Evolutionary conservation across 2,797 vertebrate genomes (phyloP).

Genomic region (Euthynnus affinis): DNA sequence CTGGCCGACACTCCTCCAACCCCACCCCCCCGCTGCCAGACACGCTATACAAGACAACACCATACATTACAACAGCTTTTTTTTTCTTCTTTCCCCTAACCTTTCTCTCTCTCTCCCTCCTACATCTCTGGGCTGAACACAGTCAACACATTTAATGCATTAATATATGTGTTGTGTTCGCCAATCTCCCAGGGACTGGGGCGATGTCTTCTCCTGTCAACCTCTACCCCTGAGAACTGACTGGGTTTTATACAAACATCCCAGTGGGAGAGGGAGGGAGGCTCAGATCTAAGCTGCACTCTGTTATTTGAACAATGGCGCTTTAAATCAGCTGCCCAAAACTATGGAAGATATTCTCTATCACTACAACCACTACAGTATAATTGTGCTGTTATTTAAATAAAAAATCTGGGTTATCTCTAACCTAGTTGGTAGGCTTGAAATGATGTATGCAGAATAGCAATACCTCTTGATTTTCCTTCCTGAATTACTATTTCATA

Average conservation of each 20-base stretch:
- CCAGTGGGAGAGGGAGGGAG: constrained; percentile 63
- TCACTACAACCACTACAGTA: constrained; percentile 1
- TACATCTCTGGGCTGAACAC: constrained; percentile 77
- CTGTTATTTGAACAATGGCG: constrained; percentile 64
- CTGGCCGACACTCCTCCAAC: constrained; percentile 71
- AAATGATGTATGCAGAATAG: neutral
- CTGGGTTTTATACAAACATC: constrained; percentile 82
- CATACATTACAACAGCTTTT: constrained; percentile 80
- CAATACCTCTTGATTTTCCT: neutral
- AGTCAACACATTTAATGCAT: constrained; percentile 86
- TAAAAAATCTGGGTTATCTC: constrained; percentile 4
- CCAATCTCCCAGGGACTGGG: constrained; percentile 79
- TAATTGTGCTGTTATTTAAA: constrained; percentile 3
- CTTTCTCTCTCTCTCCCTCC: constrained; percentile 61
- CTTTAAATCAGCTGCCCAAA: constrained; percentile 54
- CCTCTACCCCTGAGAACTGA: constrained; percentile 81
- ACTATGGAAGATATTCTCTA: constrained; percentile 20
- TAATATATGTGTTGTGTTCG: constrained; percentile 84
- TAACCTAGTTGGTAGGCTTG: neutral
- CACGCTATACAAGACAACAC: constrained; percentile 82
- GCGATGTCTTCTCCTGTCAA: constrained; percentile 79
- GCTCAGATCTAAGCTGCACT: constrained; percentile 65
- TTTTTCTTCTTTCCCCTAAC: constrained; percentile 57
- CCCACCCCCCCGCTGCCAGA: constrained; percentile 61
- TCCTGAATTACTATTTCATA: neutral